Conservation (phyloP, 2,113 vertebrate genomes). For the Amphiprion ocellaris region DNA sequence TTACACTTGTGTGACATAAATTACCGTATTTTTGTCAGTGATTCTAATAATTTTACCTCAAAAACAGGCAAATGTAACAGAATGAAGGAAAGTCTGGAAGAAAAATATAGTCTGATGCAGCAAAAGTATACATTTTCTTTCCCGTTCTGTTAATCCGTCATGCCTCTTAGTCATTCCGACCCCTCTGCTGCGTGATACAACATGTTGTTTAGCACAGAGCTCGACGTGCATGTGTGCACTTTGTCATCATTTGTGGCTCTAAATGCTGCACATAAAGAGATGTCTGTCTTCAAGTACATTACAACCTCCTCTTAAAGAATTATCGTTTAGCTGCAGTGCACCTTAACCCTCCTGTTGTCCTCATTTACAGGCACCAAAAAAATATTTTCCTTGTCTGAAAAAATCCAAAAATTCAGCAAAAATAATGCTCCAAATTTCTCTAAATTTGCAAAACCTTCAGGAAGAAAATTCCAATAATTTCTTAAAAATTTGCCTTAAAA, state of each 20-base stretch:
- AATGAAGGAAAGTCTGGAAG: background rate
- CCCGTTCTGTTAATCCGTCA: background rate
- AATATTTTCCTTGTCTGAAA: too few relatives aligned
- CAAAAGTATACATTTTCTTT: background rate
- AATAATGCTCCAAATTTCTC: too few relatives aligned
- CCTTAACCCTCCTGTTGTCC: background rate
- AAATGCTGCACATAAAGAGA: background rate
- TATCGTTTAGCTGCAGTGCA: background rate
- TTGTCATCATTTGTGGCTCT: background rate
- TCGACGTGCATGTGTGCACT: background rate
- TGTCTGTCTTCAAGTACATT: background rate
- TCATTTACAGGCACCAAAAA: too few relatives aligned
- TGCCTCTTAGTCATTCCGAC: background rate
- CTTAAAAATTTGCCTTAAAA: too few relatives aligned
- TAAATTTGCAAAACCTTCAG: too few relatives aligned
- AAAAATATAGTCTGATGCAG: background rate
- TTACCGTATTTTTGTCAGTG: background rate
- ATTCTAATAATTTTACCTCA: conserved; percentile 3
- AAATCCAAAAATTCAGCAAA: too few relatives aligned
- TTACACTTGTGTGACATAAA: background rate
- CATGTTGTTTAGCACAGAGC: background rate
- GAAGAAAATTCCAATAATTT: too few relatives aligned
- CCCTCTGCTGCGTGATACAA: too few relatives aligned
- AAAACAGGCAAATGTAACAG: background rate
- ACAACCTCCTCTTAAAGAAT: background rate